Evolutionary conservation across 2,113 vertebrate species (phyloP).

Genomic region (Coptodon bakossiorum): DNA sequence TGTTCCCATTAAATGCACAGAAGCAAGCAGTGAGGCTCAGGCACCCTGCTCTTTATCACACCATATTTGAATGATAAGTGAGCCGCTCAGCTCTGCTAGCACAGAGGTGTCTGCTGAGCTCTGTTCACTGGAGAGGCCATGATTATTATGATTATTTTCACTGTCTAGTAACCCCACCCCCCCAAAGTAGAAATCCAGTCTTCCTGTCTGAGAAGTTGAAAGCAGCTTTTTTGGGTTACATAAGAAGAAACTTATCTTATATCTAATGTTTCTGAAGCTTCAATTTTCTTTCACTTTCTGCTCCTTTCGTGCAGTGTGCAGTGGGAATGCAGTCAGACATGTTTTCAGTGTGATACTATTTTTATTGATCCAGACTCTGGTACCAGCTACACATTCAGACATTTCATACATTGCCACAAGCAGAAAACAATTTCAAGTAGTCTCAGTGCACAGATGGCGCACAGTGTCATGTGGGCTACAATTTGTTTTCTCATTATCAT

Average conservation of each 20-base stretch:
- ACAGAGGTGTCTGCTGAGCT: neutral
- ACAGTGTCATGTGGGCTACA: neutral
- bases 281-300: neutral
- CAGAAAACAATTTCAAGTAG: neutral
- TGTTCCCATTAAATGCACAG: neutral
- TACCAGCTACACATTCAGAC: neutral
- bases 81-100: neutral
- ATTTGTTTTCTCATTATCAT: neutral
- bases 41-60: neutral
- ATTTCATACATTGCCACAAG: neutral
- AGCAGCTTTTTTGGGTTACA: neutral
- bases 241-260: neutral
- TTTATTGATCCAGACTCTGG: neutral
- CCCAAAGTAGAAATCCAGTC: neutral
- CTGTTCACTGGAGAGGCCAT: neutral
- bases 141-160: neutral
- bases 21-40: neutral
- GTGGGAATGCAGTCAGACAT: slow-evolving; percentile 28
- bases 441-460: neutral
- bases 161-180: neutral
- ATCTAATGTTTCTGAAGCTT: neutral
- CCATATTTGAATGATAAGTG: slow-evolving; percentile 10
- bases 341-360: neutral
- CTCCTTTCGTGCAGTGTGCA: neutral
- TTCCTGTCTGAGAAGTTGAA: neutral